Conservation (phyloP, 2,888 invertebrate genomes). For the Lithophane ornitopus region DNA sequence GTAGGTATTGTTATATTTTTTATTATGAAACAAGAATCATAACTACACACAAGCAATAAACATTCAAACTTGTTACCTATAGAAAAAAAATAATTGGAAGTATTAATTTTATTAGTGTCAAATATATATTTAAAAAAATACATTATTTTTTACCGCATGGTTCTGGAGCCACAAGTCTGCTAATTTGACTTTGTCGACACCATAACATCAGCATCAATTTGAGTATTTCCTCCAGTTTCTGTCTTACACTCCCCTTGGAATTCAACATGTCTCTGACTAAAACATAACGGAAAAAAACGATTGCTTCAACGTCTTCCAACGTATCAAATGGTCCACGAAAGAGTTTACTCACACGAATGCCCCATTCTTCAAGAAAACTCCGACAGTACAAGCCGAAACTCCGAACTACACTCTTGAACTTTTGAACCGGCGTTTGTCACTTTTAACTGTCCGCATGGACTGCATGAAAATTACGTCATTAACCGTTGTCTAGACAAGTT, state of each 20-base stretch:
- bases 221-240: constrained; percentile 94
- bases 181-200: constrained; percentile 94
- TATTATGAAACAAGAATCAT: constrained; percentile 2
- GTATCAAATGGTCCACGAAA: constrained; percentile 32
- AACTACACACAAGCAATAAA: neutral
- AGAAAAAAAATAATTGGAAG: neutral
- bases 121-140: neutral
- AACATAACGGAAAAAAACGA: constrained; percentile 67
- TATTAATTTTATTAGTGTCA: neutral
- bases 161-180: constrained; percentile 91
- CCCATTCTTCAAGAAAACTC: constrained; percentile 75
- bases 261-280: constrained; percentile 84
- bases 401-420: constrained; percentile 70
- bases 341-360: constrained; percentile 81
- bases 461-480: constrained; percentile 76
- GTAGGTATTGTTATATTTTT: neutral
- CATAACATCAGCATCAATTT: constrained; percentile 95
- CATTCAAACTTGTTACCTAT: fast-evolving
- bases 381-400: constrained; percentile 32
- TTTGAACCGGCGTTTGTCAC: constrained; percentile 69
- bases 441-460: constrained; percentile 70
- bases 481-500: constrained; percentile 69
- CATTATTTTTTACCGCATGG: constrained; percentile 88
- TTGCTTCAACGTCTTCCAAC: constrained; percentile 10
- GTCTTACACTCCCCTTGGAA: constrained; percentile 84